Evolutionary conservation across 64 coral and sea anemone species (phyloP).

Genomic region (Stichodactyla mertensii): DNA sequence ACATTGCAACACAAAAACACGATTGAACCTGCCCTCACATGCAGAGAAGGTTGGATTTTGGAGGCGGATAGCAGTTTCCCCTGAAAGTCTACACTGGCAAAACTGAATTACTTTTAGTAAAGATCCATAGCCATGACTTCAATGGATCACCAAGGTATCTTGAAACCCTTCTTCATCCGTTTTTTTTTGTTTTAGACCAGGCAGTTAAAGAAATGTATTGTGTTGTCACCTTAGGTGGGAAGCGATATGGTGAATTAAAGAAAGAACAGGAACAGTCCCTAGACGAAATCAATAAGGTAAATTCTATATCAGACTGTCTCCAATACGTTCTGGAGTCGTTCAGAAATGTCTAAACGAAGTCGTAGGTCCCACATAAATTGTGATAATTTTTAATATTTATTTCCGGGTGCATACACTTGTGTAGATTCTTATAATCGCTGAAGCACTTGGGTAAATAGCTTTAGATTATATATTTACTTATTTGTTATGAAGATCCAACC

Average conservation of each 20-base stretch:
- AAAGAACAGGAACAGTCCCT: slow-evolving; percentile 49
- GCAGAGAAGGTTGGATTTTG: not conserved
- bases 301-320: not conserved
- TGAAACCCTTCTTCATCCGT: not conserved
- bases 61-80: not conserved
- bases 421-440: not conserved
- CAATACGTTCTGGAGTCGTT: not conserved
- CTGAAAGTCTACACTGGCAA: not conserved
- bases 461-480: not conserved
- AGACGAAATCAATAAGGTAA: slow-evolving; percentile 93
- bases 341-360: not conserved
- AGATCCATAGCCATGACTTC: not conserved
- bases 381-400: slow-evolving; percentile 19
- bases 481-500: not conserved
- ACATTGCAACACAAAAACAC: not conserved
- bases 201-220: not conserved
- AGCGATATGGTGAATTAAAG: slow-evolving; percentile 56
- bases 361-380: not conserved
- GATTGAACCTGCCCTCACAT: not conserved
- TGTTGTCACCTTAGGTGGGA: slow-evolving; percentile 46
- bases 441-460: slow-evolving; percentile 1
- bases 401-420: slow-evolving; percentile 12
- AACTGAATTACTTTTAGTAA: not conserved
- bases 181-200: not conserved
- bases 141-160: not conserved